Evolutionary conservation across 2,113 vertebrate species (phyloP), one percentile per base, ranked within the genome.

Genomic region (Trematocara macrostoma): DNA sequence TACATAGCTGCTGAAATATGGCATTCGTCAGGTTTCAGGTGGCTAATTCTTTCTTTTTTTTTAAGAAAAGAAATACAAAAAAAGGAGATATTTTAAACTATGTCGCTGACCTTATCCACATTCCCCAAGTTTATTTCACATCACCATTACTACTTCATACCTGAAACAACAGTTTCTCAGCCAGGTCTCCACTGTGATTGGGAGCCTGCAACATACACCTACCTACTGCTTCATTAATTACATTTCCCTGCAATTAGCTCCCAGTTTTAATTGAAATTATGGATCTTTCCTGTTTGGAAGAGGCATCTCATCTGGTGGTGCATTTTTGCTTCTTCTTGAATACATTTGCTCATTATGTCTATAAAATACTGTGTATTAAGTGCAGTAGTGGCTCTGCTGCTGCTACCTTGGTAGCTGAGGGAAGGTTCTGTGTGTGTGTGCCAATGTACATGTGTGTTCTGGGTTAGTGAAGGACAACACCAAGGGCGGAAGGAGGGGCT

Each of bases 201-300:
- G 42, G 81, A 90, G 57, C 86, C 23, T 85, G 84, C 84, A 64
- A 79, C 59, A 61, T 12, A 81, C 76, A 89, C 82, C 74, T 53
- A 76, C 81, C 53, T 59, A 14, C 74, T 11, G 74, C 86, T 88
- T 85, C 84, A 89, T 86, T 93, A 88, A 93, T 92, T 90, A 79
- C 88, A 94, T 91, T 84, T 90, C 83, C 45, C 79, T 78, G 74
- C 88, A 93, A 93, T 95, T 95, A 93, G 74, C 79, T 59, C 14
- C 80, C 81, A 74, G 79, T 89, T 92, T 89, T 93, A 92, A 94
- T 94, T 92, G 86, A 89, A 92, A 87, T 92, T 45, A 88, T 87
- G 29, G 34, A 55, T 78, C 79, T 59, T 49, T 85, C 67, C 20
- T 18, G 16, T 80, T 88, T 74, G n/a, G 69, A 82, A 82, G 78